Percentiles rank a stretch among this genome's conserved stretches.
phyloP scores from a whole-genome alignment of 2,113 vertebrate species.

The Electrona antarctica region DNA sequence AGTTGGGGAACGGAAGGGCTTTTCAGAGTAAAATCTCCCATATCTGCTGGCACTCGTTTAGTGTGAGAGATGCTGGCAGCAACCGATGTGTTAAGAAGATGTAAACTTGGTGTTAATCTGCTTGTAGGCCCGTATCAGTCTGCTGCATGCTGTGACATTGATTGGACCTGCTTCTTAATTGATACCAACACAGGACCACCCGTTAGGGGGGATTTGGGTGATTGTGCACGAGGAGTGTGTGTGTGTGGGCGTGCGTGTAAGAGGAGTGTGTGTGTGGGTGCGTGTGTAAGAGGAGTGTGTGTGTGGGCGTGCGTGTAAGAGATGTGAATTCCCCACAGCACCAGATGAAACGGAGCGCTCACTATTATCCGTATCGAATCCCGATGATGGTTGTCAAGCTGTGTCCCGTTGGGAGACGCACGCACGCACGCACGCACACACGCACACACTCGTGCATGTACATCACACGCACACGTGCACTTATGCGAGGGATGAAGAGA shows the following conservation, averaged over 20 bases:
- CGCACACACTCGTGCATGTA: too few relatives aligned
- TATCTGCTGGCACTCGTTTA: too few relatives aligned
- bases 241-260: too few relatives aligned
- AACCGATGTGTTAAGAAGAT: conserved; percentile 55
- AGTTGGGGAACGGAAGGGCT: too few relatives aligned
- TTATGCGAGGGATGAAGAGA: conserved; percentile 43
- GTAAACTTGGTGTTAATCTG: conserved; percentile 70
- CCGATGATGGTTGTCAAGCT: conserved; percentile 59
- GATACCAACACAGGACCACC: conserved; percentile 65
- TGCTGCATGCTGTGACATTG: conserved; percentile 62
- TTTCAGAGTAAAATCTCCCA: too few relatives aligned
- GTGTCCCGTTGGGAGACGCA: conserved; percentile 35
- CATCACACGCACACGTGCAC: background rate
- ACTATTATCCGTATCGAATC: conserved; percentile 69
- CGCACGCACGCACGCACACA: background rate
- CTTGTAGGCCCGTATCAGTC: conserved; percentile 68
- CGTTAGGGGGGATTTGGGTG: conserved; percentile 31
- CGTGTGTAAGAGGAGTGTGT: conserved; percentile 1
- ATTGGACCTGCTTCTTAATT: conserved; percentile 69
- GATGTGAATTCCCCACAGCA: conserved; percentile 58
- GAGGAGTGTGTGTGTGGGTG: background rate
- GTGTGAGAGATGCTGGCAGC: too few relatives aligned
- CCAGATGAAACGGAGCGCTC: conserved; percentile 63
- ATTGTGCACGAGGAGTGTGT: background rate
- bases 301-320: too few relatives aligned